phyloP scores from a whole-genome alignment of 1,140 invertebrate species.

The Acromyrmex charruanus region DNA sequence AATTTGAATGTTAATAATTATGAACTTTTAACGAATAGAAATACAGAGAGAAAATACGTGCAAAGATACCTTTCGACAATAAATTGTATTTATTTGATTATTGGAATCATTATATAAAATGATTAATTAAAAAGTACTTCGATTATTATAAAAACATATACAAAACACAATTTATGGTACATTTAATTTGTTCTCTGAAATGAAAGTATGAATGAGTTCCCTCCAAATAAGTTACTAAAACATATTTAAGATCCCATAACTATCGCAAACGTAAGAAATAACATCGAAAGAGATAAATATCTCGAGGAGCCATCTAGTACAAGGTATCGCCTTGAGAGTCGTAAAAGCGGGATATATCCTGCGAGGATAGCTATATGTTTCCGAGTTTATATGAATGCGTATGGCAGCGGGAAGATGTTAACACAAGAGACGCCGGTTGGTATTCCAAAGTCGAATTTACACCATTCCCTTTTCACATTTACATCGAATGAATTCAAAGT shows the following conservation, averaged over 20 bases:
- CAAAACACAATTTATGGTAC: neutral
- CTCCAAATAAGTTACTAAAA: conserved; percentile 5
- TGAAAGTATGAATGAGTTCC: neutral
- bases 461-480: neutral
- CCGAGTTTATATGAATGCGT: conserved; percentile 42
- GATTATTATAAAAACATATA: neutral
- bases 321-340: conserved; percentile 42
- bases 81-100: neutral
- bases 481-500: neutral
- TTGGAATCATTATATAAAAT: neutral
- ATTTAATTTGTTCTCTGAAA: neutral
- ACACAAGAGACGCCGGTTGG: neutral
- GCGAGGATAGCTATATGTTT: conserved; percentile 43
- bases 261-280: conserved; percentile 6
- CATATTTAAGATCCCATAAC: conserved; percentile 38
- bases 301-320: neutral
- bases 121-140: neutral
- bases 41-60: neutral
- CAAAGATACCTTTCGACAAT: neutral
- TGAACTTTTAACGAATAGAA: neutral
- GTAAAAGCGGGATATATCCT: conserved; percentile 47
- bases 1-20: neutral
- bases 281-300: conserved; percentile 45
- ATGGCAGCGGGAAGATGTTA: conserved; percentile 40
- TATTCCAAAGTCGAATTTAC: conserved; percentile 40